A percentile compares a stretch with the other conserved stretches of the same genome.
These are phyloP conservation scores for Arge pagana DNA, from an alignment of 2,888 invertebrate genomes.

Conservation along the genomic window DNA sequence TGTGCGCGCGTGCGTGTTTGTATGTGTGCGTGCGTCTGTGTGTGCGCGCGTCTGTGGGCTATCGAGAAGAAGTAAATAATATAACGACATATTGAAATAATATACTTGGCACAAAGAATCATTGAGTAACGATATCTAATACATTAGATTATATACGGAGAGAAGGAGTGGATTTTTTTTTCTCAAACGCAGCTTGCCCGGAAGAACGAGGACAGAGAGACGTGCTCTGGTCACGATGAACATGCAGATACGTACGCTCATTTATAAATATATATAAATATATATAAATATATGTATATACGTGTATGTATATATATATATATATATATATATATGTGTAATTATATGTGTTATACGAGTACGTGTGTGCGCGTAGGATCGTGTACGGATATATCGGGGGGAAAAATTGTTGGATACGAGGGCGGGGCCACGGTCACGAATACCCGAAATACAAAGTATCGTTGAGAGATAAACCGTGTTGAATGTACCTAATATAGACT, in stretches of 20 bases:
- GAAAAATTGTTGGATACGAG: conserved; percentile 6
- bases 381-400: background rate
- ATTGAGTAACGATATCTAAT: conserved; percentile 20
- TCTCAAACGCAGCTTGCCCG: too few relatives aligned
- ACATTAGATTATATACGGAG: too few relatives aligned
- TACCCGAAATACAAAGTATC: conserved; percentile 1
- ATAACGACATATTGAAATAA: conserved; percentile 12
- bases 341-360: background rate
- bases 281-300: conserved; percentile 5
- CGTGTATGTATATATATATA: background rate
- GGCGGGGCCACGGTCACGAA: conserved; percentile 20
- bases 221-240: too few relatives aligned
- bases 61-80: conserved; percentile 1
- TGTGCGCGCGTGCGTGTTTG: too few relatives aligned
- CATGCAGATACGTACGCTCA: too few relatives aligned
- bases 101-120: conserved; percentile 21
- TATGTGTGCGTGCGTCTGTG: too few relatives aligned
- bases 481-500: conserved; percentile 17
- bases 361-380: background rate
- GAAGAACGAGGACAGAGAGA: too few relatives aligned
- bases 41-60: too few relatives aligned
- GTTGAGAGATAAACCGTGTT: conserved; percentile 12
- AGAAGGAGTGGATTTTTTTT: too few relatives aligned
- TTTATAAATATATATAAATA: background rate
- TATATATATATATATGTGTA: conserved; percentile 2